Percentiles rank a stretch among this genome's conserved stretches.
Evolutionary conservation across 1,140 invertebrate genomes (phyloP).

Genomic region (Penaeus japonicus): DNA sequence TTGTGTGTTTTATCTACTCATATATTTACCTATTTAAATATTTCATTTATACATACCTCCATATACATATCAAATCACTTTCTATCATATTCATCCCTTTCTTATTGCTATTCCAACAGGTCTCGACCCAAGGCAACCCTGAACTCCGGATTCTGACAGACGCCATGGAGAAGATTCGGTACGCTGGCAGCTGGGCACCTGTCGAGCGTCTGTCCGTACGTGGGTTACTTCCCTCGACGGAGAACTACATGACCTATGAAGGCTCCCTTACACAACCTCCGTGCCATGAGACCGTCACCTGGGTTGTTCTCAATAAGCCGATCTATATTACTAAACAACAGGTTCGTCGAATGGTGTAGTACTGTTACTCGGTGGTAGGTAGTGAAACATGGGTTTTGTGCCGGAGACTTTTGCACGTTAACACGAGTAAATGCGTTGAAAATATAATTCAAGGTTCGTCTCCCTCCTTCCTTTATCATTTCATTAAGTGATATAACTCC

Average conservation of each 20-base stretch:
- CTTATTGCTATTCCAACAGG: constrained; percentile 17
- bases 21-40: constrained; percentile 98
- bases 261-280: constrained; percentile 94
- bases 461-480: no score
- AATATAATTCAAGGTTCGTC: no score
- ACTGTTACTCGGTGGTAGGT: neutral
- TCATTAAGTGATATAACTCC: neutral
- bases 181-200: constrained; percentile 37
- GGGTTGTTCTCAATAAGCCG: constrained; percentile 95
- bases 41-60: constrained; percentile 90
- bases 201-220: constrained; percentile 82
- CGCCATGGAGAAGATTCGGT: constrained; percentile 52
- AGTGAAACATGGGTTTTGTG: neutral
- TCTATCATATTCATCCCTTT: neutral
- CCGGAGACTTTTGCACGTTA: neutral
- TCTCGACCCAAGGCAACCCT: constrained; percentile 29
- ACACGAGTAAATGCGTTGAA: no score
- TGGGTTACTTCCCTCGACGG: constrained; percentile 87
- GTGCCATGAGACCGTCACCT: constrained; percentile 92
- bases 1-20: constrained; percentile 83
- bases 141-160: constrained; percentile 43
- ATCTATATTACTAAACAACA: constrained; percentile 96
- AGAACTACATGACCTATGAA: constrained; percentile 97
- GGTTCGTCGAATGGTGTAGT: constrained; percentile 69
- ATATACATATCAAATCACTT: constrained; percentile 82